phyloP scores from a whole-genome alignment of 2,113 vertebrate species.

The Catharus bicknelli region DNA sequence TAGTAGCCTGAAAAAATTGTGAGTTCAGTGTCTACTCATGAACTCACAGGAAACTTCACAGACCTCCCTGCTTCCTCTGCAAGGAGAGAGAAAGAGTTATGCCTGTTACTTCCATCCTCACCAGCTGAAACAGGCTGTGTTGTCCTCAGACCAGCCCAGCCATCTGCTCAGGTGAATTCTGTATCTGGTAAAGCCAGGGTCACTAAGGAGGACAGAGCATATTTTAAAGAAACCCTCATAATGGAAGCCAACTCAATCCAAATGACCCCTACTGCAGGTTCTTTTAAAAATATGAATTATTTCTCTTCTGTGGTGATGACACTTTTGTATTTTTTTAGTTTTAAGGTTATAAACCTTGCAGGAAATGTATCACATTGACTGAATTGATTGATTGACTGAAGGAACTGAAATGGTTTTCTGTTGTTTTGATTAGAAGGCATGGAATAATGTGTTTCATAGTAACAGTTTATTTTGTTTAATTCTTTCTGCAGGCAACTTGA shows the following conservation, averaged over 20 bases:
- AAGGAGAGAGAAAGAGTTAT: not conserved
- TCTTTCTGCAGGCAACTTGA: not conserved
- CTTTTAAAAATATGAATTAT: not conserved
- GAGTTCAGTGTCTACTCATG: not conserved
- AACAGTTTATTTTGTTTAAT: slow-evolving; percentile 1
- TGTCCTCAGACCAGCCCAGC: not conserved
- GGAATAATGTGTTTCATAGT: not conserved
- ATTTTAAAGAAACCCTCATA: not conserved
- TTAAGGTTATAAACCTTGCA: not conserved
- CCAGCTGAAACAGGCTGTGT: not conserved
- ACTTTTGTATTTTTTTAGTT: not conserved
- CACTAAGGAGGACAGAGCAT: not conserved
- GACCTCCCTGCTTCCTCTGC: not conserved
- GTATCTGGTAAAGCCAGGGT: not conserved
- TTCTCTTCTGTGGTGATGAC: not conserved
- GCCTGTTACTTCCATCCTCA: not conserved
- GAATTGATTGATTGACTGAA: not conserved
- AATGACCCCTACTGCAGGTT: not conserved
- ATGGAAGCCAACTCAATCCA: not conserved
- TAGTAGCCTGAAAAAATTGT: not conserved
- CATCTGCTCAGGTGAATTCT: not conserved
- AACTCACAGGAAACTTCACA: not conserved
- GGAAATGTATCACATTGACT: not conserved
- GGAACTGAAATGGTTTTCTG: not conserved
- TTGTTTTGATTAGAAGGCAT: not conserved